Base-by-base conservation (phyloP, 2,113 vertebrate genomes). In the Vireo altiloquus region DNA sequence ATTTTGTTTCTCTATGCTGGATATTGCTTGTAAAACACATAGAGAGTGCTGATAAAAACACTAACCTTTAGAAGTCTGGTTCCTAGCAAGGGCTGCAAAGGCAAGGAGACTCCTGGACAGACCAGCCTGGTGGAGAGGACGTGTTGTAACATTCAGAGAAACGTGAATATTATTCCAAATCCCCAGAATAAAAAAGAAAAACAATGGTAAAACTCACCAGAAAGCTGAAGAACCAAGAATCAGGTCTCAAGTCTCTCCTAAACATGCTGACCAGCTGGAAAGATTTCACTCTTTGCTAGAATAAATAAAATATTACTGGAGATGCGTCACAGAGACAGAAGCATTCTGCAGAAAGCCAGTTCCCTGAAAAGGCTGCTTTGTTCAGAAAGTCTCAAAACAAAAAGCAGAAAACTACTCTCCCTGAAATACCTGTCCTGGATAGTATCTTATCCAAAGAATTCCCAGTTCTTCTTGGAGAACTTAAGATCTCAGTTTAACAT, bases 61-160 rank as follows among this genome's bases (percentile, higher is more conserved):
- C 97, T 76, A 46, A 97, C 97, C 97, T 93, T 85, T 76, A n/a
- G 68, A 72, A 49, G 95, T 84, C 47, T 92, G 94, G 27, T 97
- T 97, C 79, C 74, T 88, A 27, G 92, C 95, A 53, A 96, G 90
- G 44, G 61, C 88, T 53, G 96, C 75, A 31, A 92, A 96, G 76
- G 69, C 90, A 39, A 97, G 77, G 42, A 92, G 54, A 31, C 87
- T 91, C 54, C 92, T 95, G 56, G 82, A 90, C 47, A 97, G 93
- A 82, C 54, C 1, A 1, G 94, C 63, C 98, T 98, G 95, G 23
- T 8, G 35, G 74, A 44, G 28, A 85, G 27, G 59, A 13, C 19
- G 40, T 13, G 24, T 42, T 24, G 25, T 50, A 37, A 66, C 19
- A 20, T 22, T 39, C 19, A 30, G 3, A 56, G 16, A 66, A 89